Evolutionary conservation across 2,113 vertebrate genomes (phyloP), one percentile per base, ranked within the genome.

Genomic region (Crotalus tigris): DNA sequence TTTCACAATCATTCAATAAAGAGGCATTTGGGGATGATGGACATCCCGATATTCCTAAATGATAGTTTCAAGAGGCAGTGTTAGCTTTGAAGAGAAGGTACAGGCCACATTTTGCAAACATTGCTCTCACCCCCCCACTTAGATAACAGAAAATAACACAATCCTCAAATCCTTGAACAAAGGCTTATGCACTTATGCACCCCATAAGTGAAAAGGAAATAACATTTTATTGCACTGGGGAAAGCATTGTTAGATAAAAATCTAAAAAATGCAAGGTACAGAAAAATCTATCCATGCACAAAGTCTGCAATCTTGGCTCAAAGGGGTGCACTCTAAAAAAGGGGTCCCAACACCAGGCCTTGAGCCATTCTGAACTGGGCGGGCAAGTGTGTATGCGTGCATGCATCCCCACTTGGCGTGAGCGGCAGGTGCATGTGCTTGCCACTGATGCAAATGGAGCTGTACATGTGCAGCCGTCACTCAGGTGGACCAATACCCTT

Each of bases 401-500:
- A 29, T 64, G 26, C 11, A 29, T 12, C 10, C 61, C 26, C 11
- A 69, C 26, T 69, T 69, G 61, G 61, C 61, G 13, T 12, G 13
- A n/a, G 26, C 4, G n/a, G 29, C 2, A 1, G 0, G 4, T 29
- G n/a, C 1, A 0, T 10, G 12, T 29, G 29, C 61, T 5, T n/a
- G 61, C 11, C 12, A 2, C 29, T 69, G 13, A 12, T 29, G 9
- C 61, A 69, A 69, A 69, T 69, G 29, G 12, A 69, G 61, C 61
- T 69, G 29, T 0, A 0, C 29, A 69, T n/a, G 1, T 69, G 61
- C 0, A 4, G 29, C 61, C 13, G 10, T 29, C n/a, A 29, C 29
- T 69, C 12, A 69, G 0, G 3, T 0, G 4, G 29, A 69, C 4
- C 49, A 51, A 51, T 51, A 8, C 49, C 26, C 29, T 69, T 69